Evolutionary conservation across 2,888 invertebrate genomes (phyloP), one percentile per base, ranked within the genome.

Genomic region (Trypoxylon attenuatum): DNA sequence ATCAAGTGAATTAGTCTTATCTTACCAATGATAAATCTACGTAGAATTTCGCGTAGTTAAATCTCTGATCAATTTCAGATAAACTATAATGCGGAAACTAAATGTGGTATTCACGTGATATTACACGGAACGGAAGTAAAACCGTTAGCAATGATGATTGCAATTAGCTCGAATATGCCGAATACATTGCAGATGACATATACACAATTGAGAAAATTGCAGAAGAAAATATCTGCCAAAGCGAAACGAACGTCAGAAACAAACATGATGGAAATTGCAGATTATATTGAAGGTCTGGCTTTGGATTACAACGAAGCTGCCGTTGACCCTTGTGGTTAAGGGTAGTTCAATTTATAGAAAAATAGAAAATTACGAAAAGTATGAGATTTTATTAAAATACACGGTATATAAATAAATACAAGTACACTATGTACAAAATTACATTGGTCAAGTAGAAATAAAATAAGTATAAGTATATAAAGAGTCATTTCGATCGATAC

Each of bases 41-140:
- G 4, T 16, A 2, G 6, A 2, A 43, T 16, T 53, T 15, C n/a
- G 4, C 8, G 5, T 16, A 29, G 19, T 8, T 3, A 2, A 21
- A 10, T 13, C 5, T 3, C 22, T 42, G 4, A 8, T 38, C 0
- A 23, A 19, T 39, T 50, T 0, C 18, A 80, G 79, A 73, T 80
- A 4, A 47, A 19, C 2, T 80, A 70, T 52, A 52, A 73, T 29
- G 15, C 69, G 2, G 21, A 25, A 8, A 71, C 16, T 2, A 71
- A 67, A 39, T 47, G 71, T 23, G 79, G 79, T 2, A 60, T 53
- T 1, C 70, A 67, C 6, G 62, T 80, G 41, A 25, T 78, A 27
- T 49, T 78, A 18, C 72, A 78, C 46, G 80, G 77, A 19, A 39
- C 64, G 22, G 71, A 62, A 39, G 22, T 46, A 2, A 72, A 51